A percentile compares a stretch with the other conserved stretches of the same genome.
Conservation (phyloP, 2,888 invertebrate species). For the Perithous albicinctus region DNA sequence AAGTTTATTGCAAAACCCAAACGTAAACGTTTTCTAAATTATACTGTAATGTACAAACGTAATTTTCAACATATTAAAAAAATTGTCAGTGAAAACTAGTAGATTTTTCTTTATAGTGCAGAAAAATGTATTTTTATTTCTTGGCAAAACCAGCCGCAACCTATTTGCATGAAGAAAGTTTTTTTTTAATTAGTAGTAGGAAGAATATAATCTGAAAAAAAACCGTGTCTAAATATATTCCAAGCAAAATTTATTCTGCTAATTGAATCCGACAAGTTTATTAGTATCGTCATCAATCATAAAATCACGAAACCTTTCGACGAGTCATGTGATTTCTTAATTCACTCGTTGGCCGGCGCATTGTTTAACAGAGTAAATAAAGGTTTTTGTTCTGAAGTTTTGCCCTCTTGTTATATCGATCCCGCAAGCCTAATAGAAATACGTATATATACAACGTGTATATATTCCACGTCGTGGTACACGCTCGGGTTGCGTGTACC, state of each 20-base stretch:
- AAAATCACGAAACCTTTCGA: conserved; percentile 54
- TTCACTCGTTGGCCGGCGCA: neutral
- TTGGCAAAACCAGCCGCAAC: neutral
- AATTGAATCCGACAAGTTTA: conserved; percentile 49
- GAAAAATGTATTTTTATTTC: too few species aligned
- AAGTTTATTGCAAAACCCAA: too few species aligned
- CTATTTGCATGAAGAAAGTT: neutral
- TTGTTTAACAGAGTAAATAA: conserved; percentile 6
- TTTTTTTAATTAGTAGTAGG: neutral
- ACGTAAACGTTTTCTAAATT: too few species aligned
- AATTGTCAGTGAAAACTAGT: too few species aligned
- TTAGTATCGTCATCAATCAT: conserved; percentile 62
- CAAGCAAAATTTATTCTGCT: conserved; percentile 19
- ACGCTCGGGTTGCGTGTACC: conserved; percentile 70
- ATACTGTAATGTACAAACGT: too few species aligned
- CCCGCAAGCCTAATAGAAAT: conserved; percentile 60
- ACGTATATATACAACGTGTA: neutral
- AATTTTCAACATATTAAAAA: too few species aligned
- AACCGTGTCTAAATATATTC: neutral
- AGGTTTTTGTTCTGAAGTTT: neutral
- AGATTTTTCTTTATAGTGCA: too few species aligned
- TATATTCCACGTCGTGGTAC: conserved; percentile 8
- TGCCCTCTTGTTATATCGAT: conserved; percentile 66
- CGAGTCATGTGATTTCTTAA: conserved; percentile 56
- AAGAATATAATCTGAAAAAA: neutral